phyloP scores from a whole-genome alignment of 2,797 vertebrate species.

The Rhadinocentrus ornatus region DNA sequence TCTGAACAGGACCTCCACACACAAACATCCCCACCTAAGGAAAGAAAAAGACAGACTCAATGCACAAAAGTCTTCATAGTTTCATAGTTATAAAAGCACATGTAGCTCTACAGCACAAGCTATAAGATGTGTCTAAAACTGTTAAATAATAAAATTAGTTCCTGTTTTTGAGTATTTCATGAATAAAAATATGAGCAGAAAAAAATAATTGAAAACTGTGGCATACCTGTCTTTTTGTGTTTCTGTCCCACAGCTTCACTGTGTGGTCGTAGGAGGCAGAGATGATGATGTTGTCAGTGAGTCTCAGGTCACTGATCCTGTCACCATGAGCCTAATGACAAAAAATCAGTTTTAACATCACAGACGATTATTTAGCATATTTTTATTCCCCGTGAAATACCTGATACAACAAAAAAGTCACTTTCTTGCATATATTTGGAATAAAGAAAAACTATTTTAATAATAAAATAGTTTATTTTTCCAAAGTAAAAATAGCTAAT shows the following conservation, averaged over 20 bases:
- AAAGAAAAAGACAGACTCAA: neutral
- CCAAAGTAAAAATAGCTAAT: neutral
- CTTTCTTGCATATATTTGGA: neutral
- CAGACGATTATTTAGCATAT: neutral
- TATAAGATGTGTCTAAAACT: neutral
- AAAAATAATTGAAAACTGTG: neutral
- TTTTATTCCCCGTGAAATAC: neutral
- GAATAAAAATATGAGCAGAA: neutral
- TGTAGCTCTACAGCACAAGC: too few relatives aligned
- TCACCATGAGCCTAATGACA: constrained; percentile 82
- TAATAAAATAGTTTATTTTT: too few relatives aligned
- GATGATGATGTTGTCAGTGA: constrained; percentile 81
- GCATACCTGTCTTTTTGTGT: constrained; percentile 85
- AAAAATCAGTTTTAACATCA: constrained; percentile 4
- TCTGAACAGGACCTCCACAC: constrained; percentile 82
- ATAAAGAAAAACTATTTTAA: too few relatives aligned
- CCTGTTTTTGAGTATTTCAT: neutral
- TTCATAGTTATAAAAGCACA: too few relatives aligned
- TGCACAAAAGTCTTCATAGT: too few relatives aligned
- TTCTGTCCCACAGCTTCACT: constrained; percentile 89
- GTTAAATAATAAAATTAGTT: neutral
- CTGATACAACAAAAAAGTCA: neutral
- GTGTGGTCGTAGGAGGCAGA: constrained; percentile 86
- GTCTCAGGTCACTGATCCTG: constrained; percentile 81
- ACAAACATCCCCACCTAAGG: constrained; percentile 87